Evolutionary conservation across 2,113 vertebrate species (phyloP).

Genomic region (Macaca nemestrina): DNA sequence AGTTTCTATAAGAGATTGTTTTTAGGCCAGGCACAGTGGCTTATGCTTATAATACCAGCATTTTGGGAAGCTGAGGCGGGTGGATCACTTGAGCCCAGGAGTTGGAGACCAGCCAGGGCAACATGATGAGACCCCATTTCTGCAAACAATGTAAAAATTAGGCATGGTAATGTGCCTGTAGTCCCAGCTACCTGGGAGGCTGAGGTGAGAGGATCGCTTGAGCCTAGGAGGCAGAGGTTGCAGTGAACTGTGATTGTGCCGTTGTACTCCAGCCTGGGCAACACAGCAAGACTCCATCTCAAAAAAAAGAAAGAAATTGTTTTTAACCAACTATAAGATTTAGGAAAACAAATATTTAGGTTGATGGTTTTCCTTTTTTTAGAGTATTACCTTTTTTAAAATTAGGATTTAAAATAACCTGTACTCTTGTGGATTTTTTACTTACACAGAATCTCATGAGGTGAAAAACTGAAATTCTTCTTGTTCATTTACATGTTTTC

Average conservation of each 20-base stretch:
- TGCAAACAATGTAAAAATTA: not conserved
- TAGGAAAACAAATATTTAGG: not conserved
- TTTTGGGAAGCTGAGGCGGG: not conserved
- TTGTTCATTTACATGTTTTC: not conserved
- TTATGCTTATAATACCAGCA: not conserved
- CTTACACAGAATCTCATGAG: not conserved
- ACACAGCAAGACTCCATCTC: not conserved
- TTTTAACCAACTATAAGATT: slow-evolving; percentile 32
- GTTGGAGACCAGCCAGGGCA: not conserved
- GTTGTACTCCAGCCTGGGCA: not conserved
- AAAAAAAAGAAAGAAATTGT: not conserved
- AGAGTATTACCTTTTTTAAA: slow-evolving; percentile 11
- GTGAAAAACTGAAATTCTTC: not conserved
- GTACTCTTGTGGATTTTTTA: not conserved
- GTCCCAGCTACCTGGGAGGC: not conserved
- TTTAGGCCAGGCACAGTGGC: not conserved
- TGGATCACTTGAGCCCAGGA: not conserved
- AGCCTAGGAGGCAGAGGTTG: not conserved
- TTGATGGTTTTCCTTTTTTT: not conserved
- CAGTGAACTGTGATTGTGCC: not conserved
- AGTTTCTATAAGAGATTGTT: not conserved
- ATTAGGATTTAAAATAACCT: slow-evolving; percentile 32
- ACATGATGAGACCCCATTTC: not conserved
- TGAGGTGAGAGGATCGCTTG: not conserved
- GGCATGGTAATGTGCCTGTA: not conserved